phyloP scores from a whole-genome alignment of 2,888 invertebrate genomes.

The Zelleria hepariella region DNA sequence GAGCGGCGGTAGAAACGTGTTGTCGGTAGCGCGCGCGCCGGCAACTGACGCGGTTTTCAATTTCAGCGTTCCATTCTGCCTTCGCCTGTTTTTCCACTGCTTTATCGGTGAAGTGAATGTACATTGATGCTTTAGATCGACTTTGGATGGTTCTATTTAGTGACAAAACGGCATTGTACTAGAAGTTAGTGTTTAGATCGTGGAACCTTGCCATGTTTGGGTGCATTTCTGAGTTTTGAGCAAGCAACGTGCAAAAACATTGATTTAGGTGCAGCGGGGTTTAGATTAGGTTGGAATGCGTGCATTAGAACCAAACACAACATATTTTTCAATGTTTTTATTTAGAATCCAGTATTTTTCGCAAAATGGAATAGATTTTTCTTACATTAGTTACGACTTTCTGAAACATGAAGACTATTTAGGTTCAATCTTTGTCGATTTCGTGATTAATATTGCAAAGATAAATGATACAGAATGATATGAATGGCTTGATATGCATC shows the following conservation, averaged over 20 bases:
- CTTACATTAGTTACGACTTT: neutral
- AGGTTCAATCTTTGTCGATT: too few species aligned
- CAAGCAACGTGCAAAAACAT: neutral
- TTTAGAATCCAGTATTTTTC: neutral
- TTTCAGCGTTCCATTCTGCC: neutral
- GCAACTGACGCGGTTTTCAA: slow-evolving; percentile 33
- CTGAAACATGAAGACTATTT: neutral
- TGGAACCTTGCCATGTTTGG: neutral
- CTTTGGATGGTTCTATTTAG: neutral
- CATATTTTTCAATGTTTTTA: neutral
- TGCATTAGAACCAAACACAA: neutral
- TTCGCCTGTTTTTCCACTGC: neutral
- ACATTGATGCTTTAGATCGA: neutral
- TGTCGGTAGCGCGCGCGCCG: slow-evolving; percentile 33
- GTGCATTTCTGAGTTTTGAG: neutral
- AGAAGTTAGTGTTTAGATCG: neutral
- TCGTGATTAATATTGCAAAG: too few species aligned
- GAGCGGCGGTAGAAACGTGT: slow-evolving; percentile 27
- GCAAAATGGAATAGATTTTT: neutral
- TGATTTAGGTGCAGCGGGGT: neutral
- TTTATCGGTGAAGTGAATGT: neutral
- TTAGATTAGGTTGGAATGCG: neutral
- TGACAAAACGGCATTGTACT: neutral
- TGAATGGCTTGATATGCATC: neutral
- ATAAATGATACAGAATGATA: too few species aligned